Base-by-base conservation (phyloP, 2,888 invertebrate species). In the Lycaena phlaeas region DNA sequence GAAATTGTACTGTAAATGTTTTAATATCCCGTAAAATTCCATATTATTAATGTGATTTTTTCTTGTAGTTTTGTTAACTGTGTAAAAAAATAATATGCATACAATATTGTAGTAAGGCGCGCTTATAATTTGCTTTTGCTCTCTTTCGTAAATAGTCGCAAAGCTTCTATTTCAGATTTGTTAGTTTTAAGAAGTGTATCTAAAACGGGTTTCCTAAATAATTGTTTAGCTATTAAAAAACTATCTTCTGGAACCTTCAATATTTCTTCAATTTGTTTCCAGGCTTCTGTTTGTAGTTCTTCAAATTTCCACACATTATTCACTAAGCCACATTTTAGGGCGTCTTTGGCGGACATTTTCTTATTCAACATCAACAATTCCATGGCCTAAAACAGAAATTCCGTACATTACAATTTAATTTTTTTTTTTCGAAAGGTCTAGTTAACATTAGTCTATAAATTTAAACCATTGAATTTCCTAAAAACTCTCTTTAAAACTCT, bases 261-360 rank as follows among this genome's bases (percentile, higher is more conserved):
- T 56, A 86, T 74, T 57, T 87, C 74, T 17, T 69, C 78, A 52
- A 88, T 85, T 62, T 79, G 86, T 46, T 82, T 73, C 87, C 87
- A 90, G 22, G 89, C 86, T 59, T 87, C 79, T 54, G 65, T 74
- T 38, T 90, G 75, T 38, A 93, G 68, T 38, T 89, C 82, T 14
- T 86, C 74, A 27, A 87, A 75, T 44, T 92, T 91, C 53, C 93
- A 91, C 9, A 97, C 81, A 60, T 91, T 87, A 7, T 94, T 91
- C 0, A 97, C 89, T 41, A 98, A 89, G 15, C 94, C 92, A 59
- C 87, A 87, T 28, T 89, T 78, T 36, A 87, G 79, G 0, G 97
- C 98, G 76, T 97, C 95, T 40, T 82, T 57, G 0, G 95, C 94
- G 15, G 87, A 86, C 63, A 98, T 81, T 74, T 90, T 94, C 54